These are phyloP conservation scores for Magallana angulata DNA, from an alignment of 1,140 invertebrate species.

Conservation along the genomic window DNA sequence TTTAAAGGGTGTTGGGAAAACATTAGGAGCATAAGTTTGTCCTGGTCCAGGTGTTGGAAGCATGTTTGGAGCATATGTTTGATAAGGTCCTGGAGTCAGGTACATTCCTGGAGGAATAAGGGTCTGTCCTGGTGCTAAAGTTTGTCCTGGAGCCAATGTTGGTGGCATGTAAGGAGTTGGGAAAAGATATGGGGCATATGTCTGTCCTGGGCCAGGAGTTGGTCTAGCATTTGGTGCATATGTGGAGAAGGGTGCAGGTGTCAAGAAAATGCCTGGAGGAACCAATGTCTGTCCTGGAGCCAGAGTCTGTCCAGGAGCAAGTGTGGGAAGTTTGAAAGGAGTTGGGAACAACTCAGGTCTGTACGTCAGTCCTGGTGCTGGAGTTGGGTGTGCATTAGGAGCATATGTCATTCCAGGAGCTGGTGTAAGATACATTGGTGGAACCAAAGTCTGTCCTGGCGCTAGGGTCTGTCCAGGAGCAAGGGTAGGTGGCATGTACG, in stretches of 20 bases:
- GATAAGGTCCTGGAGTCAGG: conserved; percentile 46
- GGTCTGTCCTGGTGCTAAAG: conserved; percentile 41
- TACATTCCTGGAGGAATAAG: conserved; percentile 52
- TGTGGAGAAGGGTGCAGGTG: conserved; percentile 42
- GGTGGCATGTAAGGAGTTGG: conserved; percentile 51
- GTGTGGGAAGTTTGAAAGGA: conserved; percentile 47
- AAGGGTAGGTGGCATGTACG: conserved; percentile 36
- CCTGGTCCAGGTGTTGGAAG: conserved; percentile 54
- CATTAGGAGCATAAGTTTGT: conserved; percentile 41
- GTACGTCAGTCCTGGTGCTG: conserved; percentile 53
- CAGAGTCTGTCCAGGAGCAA: conserved; percentile 48
- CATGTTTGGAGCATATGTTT: conserved; percentile 45
- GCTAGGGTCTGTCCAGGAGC: conserved; percentile 44
- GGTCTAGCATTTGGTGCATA: conserved; percentile 45
- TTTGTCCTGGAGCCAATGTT: conserved; percentile 45
- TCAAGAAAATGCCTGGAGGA: conserved; percentile 35
- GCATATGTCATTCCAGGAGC: conserved; percentile 39
- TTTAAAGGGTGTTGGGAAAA: conserved; percentile 37
- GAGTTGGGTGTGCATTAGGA: conserved; percentile 43
- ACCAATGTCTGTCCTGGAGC: conserved; percentile 34
- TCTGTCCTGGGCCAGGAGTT: conserved; percentile 61
- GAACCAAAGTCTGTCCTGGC: conserved; percentile 31
- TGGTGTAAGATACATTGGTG: conserved; percentile 54
- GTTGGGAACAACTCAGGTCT: conserved; percentile 50
- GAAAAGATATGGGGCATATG: conserved; percentile 61